Evolutionary conservation across 2,113 vertebrate genomes (phyloP), one percentile per base, ranked within the genome.

Genomic region (Bubo scandiacus): DNA sequence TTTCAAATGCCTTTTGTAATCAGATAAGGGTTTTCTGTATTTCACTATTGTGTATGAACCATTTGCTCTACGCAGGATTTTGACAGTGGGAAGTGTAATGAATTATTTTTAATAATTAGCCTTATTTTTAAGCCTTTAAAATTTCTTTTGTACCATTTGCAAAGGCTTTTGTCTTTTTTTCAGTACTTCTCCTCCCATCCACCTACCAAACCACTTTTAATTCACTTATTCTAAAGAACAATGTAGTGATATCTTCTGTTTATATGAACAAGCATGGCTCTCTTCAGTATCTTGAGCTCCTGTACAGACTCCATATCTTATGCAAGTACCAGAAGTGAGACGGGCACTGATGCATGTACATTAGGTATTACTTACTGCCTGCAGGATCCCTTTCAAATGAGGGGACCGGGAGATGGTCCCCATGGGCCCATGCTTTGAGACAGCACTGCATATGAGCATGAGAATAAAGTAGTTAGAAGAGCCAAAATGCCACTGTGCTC

Each of bases 401-500:
- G 87, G 79, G 66, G 54, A 70, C 61, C 20, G 2, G 0, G 22
- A 90, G 70, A 80, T 4, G 9, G 62, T 96, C 85, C 93, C 92
- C 74, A 54, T 0, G 85, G 94, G 40, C 78, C 66, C 45, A 43
- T 42, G 49, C 49, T 87, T 88, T 91, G 81, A 75, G 93, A 90
- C 52, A 96, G 84, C 58, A 61, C 12, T 79, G 66, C 71, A 16
- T 77, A 88, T 59, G 21, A 92, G 68, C 77, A 94, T 4, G 7
- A 90, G 92, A 94, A 88, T 82, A 59, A 87, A 96, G 82, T 59
- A 83, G 86, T 75, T 94, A 80, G 81, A 97, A 93, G 89, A 96
- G 90, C 94, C 92, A 94, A 95, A 91, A 94, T 78, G 87, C 67
- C 92, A 91, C 68, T 96, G 95, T 90, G 89, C 85, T 88, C 91